A percentile compares a stretch with the other conserved stretches of the same genome.
Conservation (phyloP, 2,797 vertebrate species). For the Sebastolobus alascanus region DNA sequence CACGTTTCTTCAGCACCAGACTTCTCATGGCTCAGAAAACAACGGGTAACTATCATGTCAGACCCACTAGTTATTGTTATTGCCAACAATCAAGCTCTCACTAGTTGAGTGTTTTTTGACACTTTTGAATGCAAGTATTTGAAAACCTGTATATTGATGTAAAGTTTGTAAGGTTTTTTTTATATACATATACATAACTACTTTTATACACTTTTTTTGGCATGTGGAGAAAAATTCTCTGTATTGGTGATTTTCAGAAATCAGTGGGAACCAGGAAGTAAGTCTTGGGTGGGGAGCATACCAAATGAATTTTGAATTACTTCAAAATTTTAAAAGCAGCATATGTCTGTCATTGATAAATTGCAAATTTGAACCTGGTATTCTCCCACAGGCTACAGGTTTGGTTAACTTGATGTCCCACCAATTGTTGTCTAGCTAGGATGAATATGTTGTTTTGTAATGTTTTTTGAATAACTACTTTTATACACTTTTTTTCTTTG, state of each 20-base stretch:
- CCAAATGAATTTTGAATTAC: not conserved
- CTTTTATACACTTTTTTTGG: slow-evolving; percentile 22
- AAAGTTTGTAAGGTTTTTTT: slow-evolving; percentile 25
- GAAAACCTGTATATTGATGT: slow-evolving; percentile 15
- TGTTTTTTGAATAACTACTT: slow-evolving; percentile 16
- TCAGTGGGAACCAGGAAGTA: not conserved
- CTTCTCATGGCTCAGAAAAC: slow-evolving; percentile 79
- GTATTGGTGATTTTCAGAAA: slow-evolving; percentile 13
- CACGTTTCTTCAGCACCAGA: slow-evolving; percentile 85
- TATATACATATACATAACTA: slow-evolving; percentile 11
- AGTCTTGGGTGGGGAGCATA: not conserved
- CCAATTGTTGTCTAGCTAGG: not conserved
- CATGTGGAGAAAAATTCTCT: not conserved
- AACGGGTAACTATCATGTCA: slow-evolving; percentile 52
- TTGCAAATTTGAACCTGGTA: slow-evolving; percentile 11
- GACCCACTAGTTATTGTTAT: slow-evolving; percentile 12
- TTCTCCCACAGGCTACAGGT: slow-evolving; percentile 11
- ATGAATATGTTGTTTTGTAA: slow-evolving; percentile 22
- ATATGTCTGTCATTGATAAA: slow-evolving; percentile 1
- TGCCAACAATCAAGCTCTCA: slow-evolving; percentile 34
- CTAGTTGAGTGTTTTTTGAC: slow-evolving; percentile 19
- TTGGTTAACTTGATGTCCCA: slow-evolving; percentile 5
- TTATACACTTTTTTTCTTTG: slow-evolving; percentile 11
- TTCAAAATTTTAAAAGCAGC: not conserved
- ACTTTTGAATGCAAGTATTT: slow-evolving; percentile 29